These are phyloP conservation scores for Merodon equestris DNA, from an alignment of 2,888 invertebrate species.

Conservation along the genomic window DNA sequence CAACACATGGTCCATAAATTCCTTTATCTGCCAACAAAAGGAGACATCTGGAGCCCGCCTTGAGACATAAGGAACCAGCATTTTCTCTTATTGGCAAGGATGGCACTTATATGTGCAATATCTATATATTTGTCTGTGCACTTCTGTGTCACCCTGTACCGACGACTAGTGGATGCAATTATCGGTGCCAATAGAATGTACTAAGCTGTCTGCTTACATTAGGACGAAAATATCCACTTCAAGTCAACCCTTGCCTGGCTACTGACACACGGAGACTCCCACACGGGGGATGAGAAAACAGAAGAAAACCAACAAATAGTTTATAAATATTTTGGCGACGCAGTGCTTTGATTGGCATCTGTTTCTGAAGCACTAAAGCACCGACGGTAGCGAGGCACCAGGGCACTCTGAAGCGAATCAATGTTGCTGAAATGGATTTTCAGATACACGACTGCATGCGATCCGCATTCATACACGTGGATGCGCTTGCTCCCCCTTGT, in stretches of 20 bases:
- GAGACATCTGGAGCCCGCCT: constrained; percentile 34
- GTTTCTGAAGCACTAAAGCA: constrained; percentile 14
- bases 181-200: no score
- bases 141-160: no score
- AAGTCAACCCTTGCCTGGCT: no score
- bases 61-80: constrained; percentile 45
- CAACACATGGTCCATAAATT: constrained; percentile 22
- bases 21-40: constrained; percentile 1
- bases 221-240: no score
- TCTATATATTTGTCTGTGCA: no score
- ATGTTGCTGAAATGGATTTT: neutral
- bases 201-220: no score
- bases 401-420: no score
- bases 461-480: constrained; percentile 35
- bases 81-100: constrained; percentile 33
- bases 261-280: no score
- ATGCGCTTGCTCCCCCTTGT: constrained; percentile 24
- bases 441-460: neutral
- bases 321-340: constrained; percentile 36
- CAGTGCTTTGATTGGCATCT: constrained; percentile 43
- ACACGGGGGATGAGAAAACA: no score
- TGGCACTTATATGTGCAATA: neutral
- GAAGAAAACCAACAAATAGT: neutral
- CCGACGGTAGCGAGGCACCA: no score
- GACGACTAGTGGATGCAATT: no score